Base-by-base conservation (phyloP, 1,140 invertebrate genomes). In the Sinonovacula constricta region DNA sequence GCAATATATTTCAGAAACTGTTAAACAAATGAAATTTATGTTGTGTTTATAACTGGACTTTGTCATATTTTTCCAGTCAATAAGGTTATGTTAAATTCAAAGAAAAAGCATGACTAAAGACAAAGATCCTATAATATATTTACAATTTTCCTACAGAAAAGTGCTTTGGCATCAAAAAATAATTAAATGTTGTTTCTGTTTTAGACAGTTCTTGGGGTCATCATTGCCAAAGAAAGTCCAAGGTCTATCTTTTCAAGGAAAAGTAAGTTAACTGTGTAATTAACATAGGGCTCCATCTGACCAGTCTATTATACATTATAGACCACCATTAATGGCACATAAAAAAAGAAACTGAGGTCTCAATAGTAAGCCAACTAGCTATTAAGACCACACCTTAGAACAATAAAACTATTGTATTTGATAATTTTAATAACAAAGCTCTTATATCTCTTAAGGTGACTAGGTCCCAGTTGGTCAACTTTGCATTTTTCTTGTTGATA, bases 241-340 rank as follows among this genome's bases (percentile, higher is more conserved):
- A 57, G 56, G 54, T 78, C 75, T 30, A 60, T 78, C n/a, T 69
- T 78, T 30, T 59, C 51, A n/a, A 68, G 56, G 53, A 78, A 69
- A 68, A 69, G 75, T 78, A 62, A 69, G 66, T 71, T 33, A 4
- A 36, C n/a, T 63, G n/a, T n/a, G n/a, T 30, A 15, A 7, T 39
- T 63, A 24, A 49, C n/a, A 49, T 49, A 49, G 45, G 10, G 10
- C n/a, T 49, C n/a, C 45, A 49, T 12, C 45, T 10, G 10, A 56
- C 10, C 5, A 56, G 22, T 26, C 22, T 56, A 7, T 7, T 56
- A 14, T 56, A 26, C 24, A 45, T 45, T 45, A 45, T 18, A 10
- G 39, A 45, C 39, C 39, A 10, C 39, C 39, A 10, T 45, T 10
- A 18, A 45, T 45, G 39, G 18, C 18, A 45, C 39, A 10, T 45